Percentiles rank a stretch among this genome's conserved stretches.
Conservation (phyloP, 2,113 vertebrate genomes). For the Coregonus clupeaformis region DNA sequence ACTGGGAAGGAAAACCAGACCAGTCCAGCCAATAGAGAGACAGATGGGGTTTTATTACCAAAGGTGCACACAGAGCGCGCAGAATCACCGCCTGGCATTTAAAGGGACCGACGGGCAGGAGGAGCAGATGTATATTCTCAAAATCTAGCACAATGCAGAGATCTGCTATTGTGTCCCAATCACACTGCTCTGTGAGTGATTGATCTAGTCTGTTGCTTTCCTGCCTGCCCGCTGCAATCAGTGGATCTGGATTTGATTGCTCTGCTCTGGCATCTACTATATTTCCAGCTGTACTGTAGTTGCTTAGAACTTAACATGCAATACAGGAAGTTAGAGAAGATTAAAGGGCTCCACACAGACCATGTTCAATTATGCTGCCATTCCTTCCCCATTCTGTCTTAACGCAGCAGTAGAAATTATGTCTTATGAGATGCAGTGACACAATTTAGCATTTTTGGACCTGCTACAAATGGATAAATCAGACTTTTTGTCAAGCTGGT, state of each 20-base stretch:
- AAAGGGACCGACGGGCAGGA: constrained; percentile 24
- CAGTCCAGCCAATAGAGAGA: constrained; percentile 62
- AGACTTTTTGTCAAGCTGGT: too few species aligned
- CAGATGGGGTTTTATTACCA: constrained; percentile 75
- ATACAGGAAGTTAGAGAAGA: not conserved
- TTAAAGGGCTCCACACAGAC: not conserved
- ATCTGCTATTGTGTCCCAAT: not conserved
- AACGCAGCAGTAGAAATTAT: not conserved
- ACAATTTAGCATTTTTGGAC: not conserved
- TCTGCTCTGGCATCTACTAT: constrained; percentile 2
- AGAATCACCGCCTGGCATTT: constrained; percentile 61
- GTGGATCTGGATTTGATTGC: constrained; percentile 22
- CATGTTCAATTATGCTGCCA: not conserved
- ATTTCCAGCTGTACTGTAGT: not conserved
- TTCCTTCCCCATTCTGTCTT: not conserved
- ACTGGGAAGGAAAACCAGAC: constrained; percentile 70
- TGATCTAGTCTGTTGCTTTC: constrained; percentile 8
- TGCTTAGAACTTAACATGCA: too few species aligned
- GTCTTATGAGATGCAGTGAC: not conserved
- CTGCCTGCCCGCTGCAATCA: constrained; percentile 19
- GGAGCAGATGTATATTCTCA: constrained; percentile 27
- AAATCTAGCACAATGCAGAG: not conserved
- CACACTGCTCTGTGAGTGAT: not conserved
- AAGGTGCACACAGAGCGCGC: constrained; percentile 62
- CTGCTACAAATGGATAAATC: not conserved